Evolutionary conservation across 2,888 invertebrate genomes (phyloP).

Genomic region (Kryphioiulus occultus): DNA sequence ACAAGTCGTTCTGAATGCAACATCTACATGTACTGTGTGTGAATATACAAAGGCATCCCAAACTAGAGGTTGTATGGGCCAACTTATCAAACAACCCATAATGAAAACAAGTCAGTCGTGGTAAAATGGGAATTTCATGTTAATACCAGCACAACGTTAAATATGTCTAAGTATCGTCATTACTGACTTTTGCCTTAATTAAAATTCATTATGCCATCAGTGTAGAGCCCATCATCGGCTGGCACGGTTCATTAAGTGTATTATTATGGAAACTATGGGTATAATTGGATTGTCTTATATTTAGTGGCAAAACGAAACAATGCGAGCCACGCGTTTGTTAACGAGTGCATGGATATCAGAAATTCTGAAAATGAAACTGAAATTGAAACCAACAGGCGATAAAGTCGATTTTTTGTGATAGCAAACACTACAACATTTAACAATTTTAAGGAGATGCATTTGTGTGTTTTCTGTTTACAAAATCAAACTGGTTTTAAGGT

Average conservation of each 20-base stretch:
- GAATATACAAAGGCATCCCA: no score
- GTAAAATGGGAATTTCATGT: constrained; percentile 36
- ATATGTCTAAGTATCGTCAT: constrained; percentile 39
- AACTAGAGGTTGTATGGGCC: not conserved
- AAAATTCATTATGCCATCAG: constrained; percentile 36
- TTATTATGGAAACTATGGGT: constrained; percentile 29
- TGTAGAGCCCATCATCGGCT: constrained; percentile 4
- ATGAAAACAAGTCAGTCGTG: constrained; percentile 32
- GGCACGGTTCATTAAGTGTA: constrained; percentile 27
- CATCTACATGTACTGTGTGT: no score
- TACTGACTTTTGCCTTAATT: constrained; percentile 28
- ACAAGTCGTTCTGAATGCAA: no score
- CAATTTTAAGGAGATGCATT: not conserved
- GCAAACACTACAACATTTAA: not conserved
- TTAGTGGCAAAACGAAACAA: not conserved
- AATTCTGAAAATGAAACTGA: not conserved
- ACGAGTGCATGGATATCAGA: not conserved
- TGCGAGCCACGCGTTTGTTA: not conserved
- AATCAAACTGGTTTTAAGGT: no score
- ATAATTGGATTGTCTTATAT: constrained; percentile 20
- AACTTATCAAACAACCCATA: not conserved
- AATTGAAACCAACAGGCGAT: not conserved
- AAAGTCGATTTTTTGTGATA: not conserved
- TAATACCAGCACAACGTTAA: constrained; percentile 38
- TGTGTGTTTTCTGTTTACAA: no score